Base-by-base conservation (phyloP, 2,888 invertebrate species). In the Lasius platythorax region DNA sequence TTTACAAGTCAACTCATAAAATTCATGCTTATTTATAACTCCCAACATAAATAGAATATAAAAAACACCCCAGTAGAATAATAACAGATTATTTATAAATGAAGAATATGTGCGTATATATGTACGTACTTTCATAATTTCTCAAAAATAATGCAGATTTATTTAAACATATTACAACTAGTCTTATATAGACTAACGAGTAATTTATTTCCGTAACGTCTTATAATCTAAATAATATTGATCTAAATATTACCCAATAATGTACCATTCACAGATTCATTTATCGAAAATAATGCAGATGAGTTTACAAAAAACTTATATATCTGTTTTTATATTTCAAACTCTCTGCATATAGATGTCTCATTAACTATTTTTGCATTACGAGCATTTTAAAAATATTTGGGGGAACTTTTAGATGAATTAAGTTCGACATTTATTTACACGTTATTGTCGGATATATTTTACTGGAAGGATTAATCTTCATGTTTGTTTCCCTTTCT, bases 1-100 rank as follows among this genome's bases (percentile, higher is more conserved):
- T 64, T 33, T 53, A 53, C 46, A 30, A 28, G 61, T 30, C 11
- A 46, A 5, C 18, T 18, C n/a, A 23, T 18, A 40, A 50, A 46
- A 46, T 33, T 33, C 6, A 46, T 33, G 33, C n/a, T 75, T 33
- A 64, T 75, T 75, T 64, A 64, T 73, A 28, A 40, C 18, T 61
- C 40, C 3, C 1, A 28, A 58, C 3, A 40, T 8, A 5, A 1
- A 6, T 11, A 12, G 8, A 40, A 18, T 40, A 50, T 3, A 68
- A n/a, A 53, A 53, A 12, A 28, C 2, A 12, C 8, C 2, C 5
- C 28, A 37, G 23, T 8, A 40, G 28, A 58, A 56, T n/a, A 23
- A 1, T 53, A 18, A 43, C 18, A 18, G 12, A 11, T 74, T 63
- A 30, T 30, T 43, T 43, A 30, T n/a, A 30, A 74, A 74, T 61